phyloP scores from a whole-genome alignment of 2,113 vertebrate species.

The Halichoeres trimaculatus region DNA sequence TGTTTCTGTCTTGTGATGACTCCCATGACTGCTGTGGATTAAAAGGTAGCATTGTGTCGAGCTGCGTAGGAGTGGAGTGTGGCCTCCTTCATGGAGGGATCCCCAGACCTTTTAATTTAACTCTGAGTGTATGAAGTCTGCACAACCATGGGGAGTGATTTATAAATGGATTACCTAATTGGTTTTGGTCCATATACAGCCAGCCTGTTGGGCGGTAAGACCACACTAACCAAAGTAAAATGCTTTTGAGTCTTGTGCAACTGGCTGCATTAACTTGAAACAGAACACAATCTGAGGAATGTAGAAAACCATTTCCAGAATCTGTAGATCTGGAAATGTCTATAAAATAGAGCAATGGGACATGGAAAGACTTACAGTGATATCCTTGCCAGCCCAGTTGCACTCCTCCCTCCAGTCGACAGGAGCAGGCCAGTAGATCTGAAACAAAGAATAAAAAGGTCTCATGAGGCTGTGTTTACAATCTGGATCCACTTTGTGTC shows the following conservation, averaged over 20 bases:
- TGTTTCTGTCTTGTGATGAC: constrained; percentile 61
- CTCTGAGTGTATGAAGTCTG: neutral
- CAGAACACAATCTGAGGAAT: neutral
- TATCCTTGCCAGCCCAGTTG: constrained; percentile 98
- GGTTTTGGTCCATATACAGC: neutral
- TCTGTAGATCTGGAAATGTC: neutral
- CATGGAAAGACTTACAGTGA: constrained; percentile 84
- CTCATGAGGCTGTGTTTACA: constrained; percentile 5
- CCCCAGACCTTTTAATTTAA: constrained; percentile 17
- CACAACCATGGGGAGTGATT: neutral
- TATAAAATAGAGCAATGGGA: neutral
- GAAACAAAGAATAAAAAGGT: constrained; percentile 42
- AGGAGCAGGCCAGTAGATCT: constrained; percentile 96
- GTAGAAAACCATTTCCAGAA: neutral
- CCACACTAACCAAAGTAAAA: neutral
- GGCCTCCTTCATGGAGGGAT: constrained; percentile 31
- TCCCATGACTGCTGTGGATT: constrained; percentile 71
- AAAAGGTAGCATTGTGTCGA: constrained; percentile 68
- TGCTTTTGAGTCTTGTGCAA: neutral
- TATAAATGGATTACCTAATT: constrained; percentile 1
- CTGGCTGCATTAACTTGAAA: neutral
- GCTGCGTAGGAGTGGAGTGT: constrained; percentile 36
- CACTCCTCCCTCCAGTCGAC: constrained; percentile 99
- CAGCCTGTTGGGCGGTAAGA: neutral
- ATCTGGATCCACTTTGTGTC: no score